A percentile compares a stretch with the other conserved stretches of the same genome.
Conservation (phyloP, 2,797 vertebrate genomes). For the Typhlichthys eigenmanni region DNA sequence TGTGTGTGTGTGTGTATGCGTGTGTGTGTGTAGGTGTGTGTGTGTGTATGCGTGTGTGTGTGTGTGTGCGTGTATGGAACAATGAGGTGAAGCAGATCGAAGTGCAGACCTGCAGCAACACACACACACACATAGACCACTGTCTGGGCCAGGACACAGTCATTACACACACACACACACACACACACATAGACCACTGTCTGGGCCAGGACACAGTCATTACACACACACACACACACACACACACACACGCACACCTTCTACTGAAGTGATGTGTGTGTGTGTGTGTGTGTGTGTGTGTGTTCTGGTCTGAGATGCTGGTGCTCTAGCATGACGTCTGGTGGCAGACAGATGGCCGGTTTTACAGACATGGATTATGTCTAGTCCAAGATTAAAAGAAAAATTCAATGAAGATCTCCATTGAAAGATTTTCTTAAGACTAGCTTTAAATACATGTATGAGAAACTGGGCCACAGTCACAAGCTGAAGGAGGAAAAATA, state of each 20-base stretch:
- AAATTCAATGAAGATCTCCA: too few relatives aligned
- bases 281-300: neutral
- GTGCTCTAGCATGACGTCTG: too few relatives aligned
- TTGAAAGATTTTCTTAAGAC: too few relatives aligned
- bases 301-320: too few relatives aligned
- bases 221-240: neutral
- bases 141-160: neutral
- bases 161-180: neutral
- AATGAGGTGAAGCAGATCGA: constrained; percentile 9
- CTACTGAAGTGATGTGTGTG: neutral
- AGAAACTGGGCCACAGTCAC: too few relatives aligned
- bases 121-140: neutral
- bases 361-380: too few relatives aligned
- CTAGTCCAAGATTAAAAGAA: too few relatives aligned
- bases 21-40: neutral
- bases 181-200: neutral
- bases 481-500: too few relatives aligned
- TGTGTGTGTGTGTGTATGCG: too few relatives aligned
- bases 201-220: neutral
- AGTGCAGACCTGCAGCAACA: constrained; percentile 15
- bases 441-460: too few relatives aligned
- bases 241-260: neutral
- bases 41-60: constrained; percentile 17
- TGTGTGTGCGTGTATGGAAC: constrained; percentile 13
- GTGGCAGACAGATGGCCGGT: too few relatives aligned